Base-by-base conservation (phyloP, 2,888 invertebrate species). In the Caenorhabditis sp. region DNA sequence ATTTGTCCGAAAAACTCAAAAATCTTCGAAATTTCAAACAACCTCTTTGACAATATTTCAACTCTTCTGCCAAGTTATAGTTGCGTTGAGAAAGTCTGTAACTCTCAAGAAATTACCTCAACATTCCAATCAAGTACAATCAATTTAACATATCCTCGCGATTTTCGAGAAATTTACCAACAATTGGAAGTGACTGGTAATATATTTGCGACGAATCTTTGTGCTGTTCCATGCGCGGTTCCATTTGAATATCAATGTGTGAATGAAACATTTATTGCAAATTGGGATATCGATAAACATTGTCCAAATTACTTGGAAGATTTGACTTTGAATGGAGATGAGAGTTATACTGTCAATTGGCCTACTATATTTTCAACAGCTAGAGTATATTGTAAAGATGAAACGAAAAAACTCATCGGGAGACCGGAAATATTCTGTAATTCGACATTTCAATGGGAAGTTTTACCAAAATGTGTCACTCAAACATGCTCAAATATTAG, bases 401-500 rank as follows among this genome's bases (percentile, higher is more conserved):
- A 14, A 8, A n/a, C 17, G 23, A 1, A 20, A 20, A 49, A 26
- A 0, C 27, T 70, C 60, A 65, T 70, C 20, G 69, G 69, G 53
- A 26, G n/a, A 12, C 26, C 49, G 14, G 31, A 49, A 49, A 23
- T 53, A 17, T 53, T 53, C 12, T 53, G 53, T 21, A 21, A 23
- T 8, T 23, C 57, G 0, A 25, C 5, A 0, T 1, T n/a, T 20
- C 17, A 57, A 20, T 71, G 71, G 71, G 71, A 71, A 58, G 31
- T 38, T 1, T 1, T 64, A 23, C 71, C 71, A 8, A 12, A 5
- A 14, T 71, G 71, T 36, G 26, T 63, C 8, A 3, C 23, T 52
- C 52, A 12, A 57, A 70, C 60, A 53, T 70, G 70, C 26, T 63
- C 70, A 25, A 38, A 70, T 23, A 20, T 54, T 10, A 66, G 31